Base-by-base conservation (phyloP, 2,888 invertebrate species). In the Taenaris catops region DNA sequence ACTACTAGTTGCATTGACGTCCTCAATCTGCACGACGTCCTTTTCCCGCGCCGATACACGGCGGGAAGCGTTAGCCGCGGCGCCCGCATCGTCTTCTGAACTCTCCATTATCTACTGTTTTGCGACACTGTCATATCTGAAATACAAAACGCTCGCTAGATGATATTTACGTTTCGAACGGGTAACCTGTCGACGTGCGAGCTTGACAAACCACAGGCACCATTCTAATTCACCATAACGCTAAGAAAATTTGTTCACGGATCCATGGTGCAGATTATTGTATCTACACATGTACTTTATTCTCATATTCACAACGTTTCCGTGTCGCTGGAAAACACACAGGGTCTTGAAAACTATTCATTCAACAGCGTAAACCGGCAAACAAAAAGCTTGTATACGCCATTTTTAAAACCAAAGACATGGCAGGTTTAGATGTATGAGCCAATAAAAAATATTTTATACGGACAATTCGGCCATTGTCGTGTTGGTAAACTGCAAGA, bases 331-430 rank as follows among this genome's bases (percentile, higher is more conserved):
- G 67, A 73, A 64, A 51, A 67, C 70, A 68, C 74, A 63, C 68
- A 72, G 72, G 71, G 67, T 72, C 65, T 66, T 64, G 75, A 76
- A 76, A 70, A 55, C 49, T 51, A 49, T 49, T 50, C 70, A 69
- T 79, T 87, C 75, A 86, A 75, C 73, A 76, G 73, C 76, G 71
- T 83, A 84, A 79, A 86, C 88, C 88, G 88, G 88, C 88, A 84
- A 88, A 88, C 88, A 87, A 88, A 88, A 88, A 87, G 88, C 87
- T 88, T 88, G 87, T 87, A 87, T 87, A 88, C 88, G 88, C 88
- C 88, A 88, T 88, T 87, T 88, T 88, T 87, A 87, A 88, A 88
- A 87, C 84, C 86, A 80, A 84, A 87, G 87, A 87, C 87, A 86
- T 83, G 84, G 83, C 84, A 84, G 83, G 79, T 76, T 74, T 66